Conservation (phyloP, 2,888 invertebrate genomes). For the Amorpha juglandis region DNA sequence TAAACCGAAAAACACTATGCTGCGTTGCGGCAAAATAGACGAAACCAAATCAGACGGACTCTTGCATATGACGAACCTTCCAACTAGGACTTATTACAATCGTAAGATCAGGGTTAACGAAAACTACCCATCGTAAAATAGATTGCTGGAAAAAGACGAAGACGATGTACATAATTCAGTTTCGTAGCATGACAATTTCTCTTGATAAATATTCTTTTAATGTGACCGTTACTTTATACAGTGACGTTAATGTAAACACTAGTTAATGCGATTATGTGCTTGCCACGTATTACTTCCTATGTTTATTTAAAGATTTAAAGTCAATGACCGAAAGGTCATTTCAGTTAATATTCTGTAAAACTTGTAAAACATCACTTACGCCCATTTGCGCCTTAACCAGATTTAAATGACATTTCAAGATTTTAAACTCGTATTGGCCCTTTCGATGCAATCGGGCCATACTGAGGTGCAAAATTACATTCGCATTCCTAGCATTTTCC, state of each 20-base stretch:
- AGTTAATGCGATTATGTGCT: constrained; percentile 49
- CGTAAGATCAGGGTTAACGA: neutral
- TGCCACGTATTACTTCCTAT: constrained; percentile 64
- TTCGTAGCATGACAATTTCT: neutral
- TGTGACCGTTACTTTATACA: constrained; percentile 38
- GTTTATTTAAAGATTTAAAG: constrained; percentile 49
- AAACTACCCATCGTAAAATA: neutral
- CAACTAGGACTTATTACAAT: neutral
- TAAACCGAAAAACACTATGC: too few relatives aligned
- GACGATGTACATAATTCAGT: neutral
- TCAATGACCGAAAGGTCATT: constrained; percentile 3
- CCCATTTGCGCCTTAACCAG: neutral
- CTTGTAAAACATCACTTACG: constrained; percentile 14
- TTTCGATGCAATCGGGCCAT: too few relatives aligned
- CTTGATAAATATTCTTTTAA: constrained; percentile 2
- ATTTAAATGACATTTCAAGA: too few relatives aligned
- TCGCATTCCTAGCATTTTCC: too few relatives aligned
- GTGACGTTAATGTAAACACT: constrained; percentile 63
- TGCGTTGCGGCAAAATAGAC: too few relatives aligned
- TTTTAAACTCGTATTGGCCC: too few relatives aligned
- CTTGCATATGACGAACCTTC: too few relatives aligned
- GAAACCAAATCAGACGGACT: too few relatives aligned
- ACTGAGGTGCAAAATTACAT: too few relatives aligned
- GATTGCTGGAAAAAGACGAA: neutral
- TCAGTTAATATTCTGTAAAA: constrained; percentile 8